These are phyloP conservation scores for Lasioglossum morio DNA, from an alignment of 2,888 invertebrate species.

Conservation along the genomic window DNA sequence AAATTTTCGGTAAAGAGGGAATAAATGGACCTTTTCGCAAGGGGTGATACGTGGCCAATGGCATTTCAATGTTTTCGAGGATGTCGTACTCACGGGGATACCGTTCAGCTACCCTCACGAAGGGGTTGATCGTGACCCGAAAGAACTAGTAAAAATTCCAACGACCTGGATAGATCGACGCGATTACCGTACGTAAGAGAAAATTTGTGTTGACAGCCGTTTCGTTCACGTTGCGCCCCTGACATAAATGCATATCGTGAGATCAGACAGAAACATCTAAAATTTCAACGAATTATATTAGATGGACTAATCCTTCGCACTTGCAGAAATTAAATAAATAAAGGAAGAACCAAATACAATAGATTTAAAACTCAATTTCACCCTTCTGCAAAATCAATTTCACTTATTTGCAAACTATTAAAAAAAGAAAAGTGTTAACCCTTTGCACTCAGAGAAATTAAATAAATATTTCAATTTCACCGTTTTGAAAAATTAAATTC, in stretches of 20 bases:
- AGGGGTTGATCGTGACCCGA: conserved; percentile 28
- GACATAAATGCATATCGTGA: too few relatives aligned
- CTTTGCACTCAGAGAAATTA: too few relatives aligned
- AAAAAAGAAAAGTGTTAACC: too few relatives aligned
- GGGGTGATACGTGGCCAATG: conserved; percentile 53
- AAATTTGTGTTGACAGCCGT: neutral
- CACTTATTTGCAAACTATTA: too few relatives aligned
- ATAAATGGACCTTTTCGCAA: conserved; percentile 30
- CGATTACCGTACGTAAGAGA: neutral
- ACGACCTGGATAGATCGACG: conserved; percentile 24
- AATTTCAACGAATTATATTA: neutral
- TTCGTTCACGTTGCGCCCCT: neutral
- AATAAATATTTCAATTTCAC: too few relatives aligned
- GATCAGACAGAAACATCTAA: neutral
- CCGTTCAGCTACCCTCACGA: conserved; percentile 7
- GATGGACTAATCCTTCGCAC: too few relatives aligned
- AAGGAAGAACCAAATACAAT: too few relatives aligned
- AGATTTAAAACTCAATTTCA: too few relatives aligned
- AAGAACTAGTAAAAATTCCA: conserved; percentile 14
- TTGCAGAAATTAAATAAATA: too few relatives aligned
- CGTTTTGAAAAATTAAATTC: too few relatives aligned
- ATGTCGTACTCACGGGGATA: conserved; percentile 26
- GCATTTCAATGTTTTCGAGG: conserved; percentile 67
- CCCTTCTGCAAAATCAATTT: too few relatives aligned
- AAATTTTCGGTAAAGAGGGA: neutral